Evolutionary conservation across 2,113 vertebrate species (phyloP), one percentile per base, ranked within the genome.

Genomic region (Catagonus wagneri): DNA sequence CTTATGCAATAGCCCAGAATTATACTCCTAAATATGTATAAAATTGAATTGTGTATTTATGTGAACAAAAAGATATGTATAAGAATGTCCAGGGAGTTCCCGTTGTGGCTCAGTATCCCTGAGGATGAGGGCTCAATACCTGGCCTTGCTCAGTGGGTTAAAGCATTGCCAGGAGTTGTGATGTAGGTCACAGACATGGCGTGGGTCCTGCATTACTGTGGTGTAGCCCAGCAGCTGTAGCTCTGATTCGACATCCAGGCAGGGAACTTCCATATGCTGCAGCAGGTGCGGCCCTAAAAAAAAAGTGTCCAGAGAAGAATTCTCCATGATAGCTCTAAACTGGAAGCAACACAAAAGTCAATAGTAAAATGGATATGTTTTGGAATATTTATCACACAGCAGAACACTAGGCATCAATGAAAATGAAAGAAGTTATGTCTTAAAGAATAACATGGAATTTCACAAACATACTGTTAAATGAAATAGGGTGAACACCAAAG

Each of bases 341-440:
- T 83, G 17, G 3, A 50, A 95, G 50, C 39, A 79, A 71, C 5
- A 8, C 23, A 58, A 80, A 50, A 60, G 32, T 25, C 50, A 36
- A 25, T 32, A 60, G 15, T 27, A 65, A 11, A 83, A 69, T 69
- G 54, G 20, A 27, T 16, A 63, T 0, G 19, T 54, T 90, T 58
- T 86, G 50, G 29, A 25, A 60, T 60, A 86, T 39, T 90, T n/a
- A 60, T 17, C 32, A 32, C 15, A 81, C 2, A 32, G 13, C 63
- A 39, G 61, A 66, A 87, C 29, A 44, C 9, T 61, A 32, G 29
- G 4, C 1, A 32, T 78, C 12, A 92, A 23, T 4, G 39, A 54
- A 86, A 56, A 72, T 80, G 74, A 68, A 93, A 79, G 11, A 95
- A 79, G 12, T 69, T 83, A 3, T 63, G 68, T 29, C 91, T 68